These are phyloP conservation scores for Peromyscus polionotus DNA, from an alignment of 2,113 vertebrate species.

Conservation along the genomic window DNA sequence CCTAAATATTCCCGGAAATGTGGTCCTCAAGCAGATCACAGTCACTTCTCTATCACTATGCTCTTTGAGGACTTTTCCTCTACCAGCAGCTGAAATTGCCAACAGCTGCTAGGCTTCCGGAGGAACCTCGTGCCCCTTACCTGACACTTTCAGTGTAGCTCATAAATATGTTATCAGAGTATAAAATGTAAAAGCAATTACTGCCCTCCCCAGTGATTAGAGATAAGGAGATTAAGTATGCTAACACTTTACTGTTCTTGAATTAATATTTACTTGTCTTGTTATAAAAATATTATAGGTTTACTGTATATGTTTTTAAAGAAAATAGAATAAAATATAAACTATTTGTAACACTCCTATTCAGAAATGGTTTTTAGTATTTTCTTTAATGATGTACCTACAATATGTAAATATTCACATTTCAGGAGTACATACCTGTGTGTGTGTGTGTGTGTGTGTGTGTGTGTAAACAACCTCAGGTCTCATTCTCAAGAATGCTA, in stretches of 20 bases:
- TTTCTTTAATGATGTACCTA: neutral
- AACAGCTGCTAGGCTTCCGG: no score
- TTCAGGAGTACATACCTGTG: neutral
- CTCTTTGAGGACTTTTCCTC: neutral
- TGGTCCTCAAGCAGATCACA: neutral
- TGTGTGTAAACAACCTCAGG: no score
- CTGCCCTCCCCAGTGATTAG: neutral
- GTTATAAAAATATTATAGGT: neutral
- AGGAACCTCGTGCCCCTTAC: neutral
- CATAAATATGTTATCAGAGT: neutral
- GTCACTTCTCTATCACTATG: neutral
- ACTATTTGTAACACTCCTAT: neutral
- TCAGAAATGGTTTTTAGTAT: slow-evolving; percentile 39
- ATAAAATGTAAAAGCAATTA: slow-evolving; percentile 4
- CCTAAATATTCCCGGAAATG: neutral
- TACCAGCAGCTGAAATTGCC: no score
- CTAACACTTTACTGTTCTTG: neutral
- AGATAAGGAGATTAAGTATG: neutral
- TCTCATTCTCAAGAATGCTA: neutral
- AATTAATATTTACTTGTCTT: slow-evolving; percentile 35
- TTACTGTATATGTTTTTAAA: neutral
- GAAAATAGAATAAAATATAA: neutral
- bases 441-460: neutral
- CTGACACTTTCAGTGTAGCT: neutral
- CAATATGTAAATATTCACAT: neutral